phyloP scores from a whole-genome alignment of 2,888 invertebrate species.

The Timandra comae region DNA sequence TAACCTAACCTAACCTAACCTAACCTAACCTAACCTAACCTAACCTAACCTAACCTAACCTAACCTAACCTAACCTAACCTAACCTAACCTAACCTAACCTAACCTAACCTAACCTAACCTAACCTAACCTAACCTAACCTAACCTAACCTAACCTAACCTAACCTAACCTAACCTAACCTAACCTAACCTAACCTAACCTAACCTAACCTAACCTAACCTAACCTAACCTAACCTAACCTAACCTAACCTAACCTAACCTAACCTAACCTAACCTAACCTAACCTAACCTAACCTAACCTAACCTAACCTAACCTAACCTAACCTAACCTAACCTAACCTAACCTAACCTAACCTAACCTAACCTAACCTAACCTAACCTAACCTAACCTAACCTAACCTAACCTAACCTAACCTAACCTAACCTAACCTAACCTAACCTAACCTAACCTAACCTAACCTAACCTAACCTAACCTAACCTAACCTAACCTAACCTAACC shows the following conservation, averaged over 20 bases:
- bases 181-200: conserved; percentile 17
- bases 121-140: neutral
- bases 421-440: conserved; percentile 16
- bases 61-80: neutral
- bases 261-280: conserved; percentile 16
- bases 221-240: conserved; percentile 19
- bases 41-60: neutral
- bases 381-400: conserved; percentile 16
- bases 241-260: conserved; percentile 18
- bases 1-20: neutral
- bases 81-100: neutral
- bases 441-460: conserved; percentile 12
- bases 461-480: conserved; percentile 13
- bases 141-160: neutral
- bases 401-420: conserved; percentile 12
- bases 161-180: neutral
- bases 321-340: conserved; percentile 15
- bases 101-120: neutral
- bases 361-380: conserved; percentile 14
- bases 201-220: conserved; percentile 18
- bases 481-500: conserved; percentile 16
- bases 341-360: conserved; percentile 4
- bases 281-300: conserved; percentile 19
- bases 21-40: neutral
- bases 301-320: conserved; percentile 18